Base-by-base conservation (phyloP, 2,113 vertebrate genomes). In the Scomber colias region DNA sequence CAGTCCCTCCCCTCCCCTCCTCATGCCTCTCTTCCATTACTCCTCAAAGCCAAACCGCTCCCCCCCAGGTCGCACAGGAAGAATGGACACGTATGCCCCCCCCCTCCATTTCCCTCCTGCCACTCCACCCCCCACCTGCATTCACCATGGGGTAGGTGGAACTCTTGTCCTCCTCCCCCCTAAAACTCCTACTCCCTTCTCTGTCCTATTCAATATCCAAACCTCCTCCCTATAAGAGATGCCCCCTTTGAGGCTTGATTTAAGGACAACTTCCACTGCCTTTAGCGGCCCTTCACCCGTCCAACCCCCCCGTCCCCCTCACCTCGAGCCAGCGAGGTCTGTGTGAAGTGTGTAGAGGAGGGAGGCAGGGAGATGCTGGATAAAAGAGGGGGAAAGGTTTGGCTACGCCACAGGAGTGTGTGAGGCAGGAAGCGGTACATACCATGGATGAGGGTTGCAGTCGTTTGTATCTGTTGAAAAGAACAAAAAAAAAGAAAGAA, bases 401-500 rank as follows among this genome's bases (percentile, higher is more conserved):
- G 71, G 57, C 7, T 24, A 24, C 16, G 16, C 24, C 53, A 51
- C 44, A 46, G 21, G 50, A 31, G 51, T 70, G 61, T 70, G 77
- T 13, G 60, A 67, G 65, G 61, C 9, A 66, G 81, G 57, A 63
- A 67, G 30, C 24, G 5, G 7, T 57, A 95, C 97, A 92, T 95
- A 99, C 98, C 98, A 99, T 3, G 98, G 98, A 85, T 98, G 96
- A 84, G 98, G 97, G 89, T 96, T 97, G 93, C 98, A 99, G 90
- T 99, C 97, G 7, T 99, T 98, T 74, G 94, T 98, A 84, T 99
- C 98, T 99, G 94, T 84, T 0, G 40, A 55, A 70, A 68, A 71
- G 24, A 74, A 73, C 3, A 24, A 54, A 0, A 76, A 53, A 69
- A 75, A 31, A 8, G n/a, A 30, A 50, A n/a, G 16, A 57, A 27